Conservation (phyloP, 2,888 invertebrate genomes). For the Pyrochroa serraticornis region DNA sequence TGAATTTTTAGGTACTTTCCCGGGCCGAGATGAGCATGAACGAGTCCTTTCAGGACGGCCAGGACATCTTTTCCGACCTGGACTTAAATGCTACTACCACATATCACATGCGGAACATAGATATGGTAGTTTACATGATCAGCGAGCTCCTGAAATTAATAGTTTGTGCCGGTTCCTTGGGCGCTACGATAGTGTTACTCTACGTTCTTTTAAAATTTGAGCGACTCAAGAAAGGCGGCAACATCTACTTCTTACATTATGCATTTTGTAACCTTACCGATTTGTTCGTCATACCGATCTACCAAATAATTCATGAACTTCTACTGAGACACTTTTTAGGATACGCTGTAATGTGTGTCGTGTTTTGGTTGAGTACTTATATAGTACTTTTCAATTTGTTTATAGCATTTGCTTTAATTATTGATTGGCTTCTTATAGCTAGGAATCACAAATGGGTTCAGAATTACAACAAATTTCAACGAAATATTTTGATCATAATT, state of each 20-base stretch:
- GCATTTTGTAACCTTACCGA: not conserved
- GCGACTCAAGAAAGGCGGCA: slow-evolving; percentile 21
- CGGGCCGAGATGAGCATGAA: no score
- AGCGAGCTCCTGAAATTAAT: not conserved
- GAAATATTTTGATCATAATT: not conserved
- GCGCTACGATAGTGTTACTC: slow-evolving; percentile 22
- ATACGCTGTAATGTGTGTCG: not conserved
- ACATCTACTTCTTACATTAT: slow-evolving; percentile 1
- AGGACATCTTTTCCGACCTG: no score
- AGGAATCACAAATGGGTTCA: slow-evolving; percentile 1
- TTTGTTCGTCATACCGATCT: slow-evolving; percentile 2
- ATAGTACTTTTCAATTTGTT: not conserved
- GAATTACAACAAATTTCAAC: not conserved
- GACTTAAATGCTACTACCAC: no score
- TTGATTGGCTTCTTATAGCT: slow-evolving; percentile 1
- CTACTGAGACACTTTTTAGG: not conserved
- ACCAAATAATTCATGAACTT: not conserved
- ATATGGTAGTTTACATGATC: not conserved
- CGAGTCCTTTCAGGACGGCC: no score
- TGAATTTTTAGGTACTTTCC: no score
- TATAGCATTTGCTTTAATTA: not conserved
- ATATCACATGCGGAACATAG: no score
- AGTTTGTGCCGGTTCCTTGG: not conserved
- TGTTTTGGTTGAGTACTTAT: not conserved
- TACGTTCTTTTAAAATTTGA: slow-evolving; percentile 29